Conservation (phyloP, 2,113 vertebrate genomes). For the Daboia siamensis region DNA sequence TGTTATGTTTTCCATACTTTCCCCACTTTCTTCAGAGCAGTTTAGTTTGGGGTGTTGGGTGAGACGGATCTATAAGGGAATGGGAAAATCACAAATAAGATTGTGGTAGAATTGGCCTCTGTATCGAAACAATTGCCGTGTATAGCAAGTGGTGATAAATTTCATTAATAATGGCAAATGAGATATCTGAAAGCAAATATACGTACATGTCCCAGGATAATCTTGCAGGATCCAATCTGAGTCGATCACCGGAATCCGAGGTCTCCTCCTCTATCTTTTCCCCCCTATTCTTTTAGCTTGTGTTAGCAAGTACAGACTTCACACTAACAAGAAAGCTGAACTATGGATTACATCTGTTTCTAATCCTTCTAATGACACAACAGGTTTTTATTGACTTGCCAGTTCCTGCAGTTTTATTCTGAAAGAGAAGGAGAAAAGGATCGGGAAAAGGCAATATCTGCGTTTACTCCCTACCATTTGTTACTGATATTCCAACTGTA, state of each 20-base stretch:
- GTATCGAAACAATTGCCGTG: background rate
- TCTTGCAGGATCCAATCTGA: no score
- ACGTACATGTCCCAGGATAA: no score
- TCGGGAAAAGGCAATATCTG: background rate
- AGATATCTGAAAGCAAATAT: background rate
- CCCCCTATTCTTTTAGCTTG: background rate
- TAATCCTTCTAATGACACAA: background rate
- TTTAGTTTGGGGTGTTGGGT: no score
- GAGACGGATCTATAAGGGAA: background rate
- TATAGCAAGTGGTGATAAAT: background rate
- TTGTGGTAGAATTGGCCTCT: background rate
- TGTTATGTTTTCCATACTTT: background rate
- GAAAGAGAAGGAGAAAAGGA: background rate
- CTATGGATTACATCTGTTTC: background rate
- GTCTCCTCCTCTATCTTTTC: background rate
- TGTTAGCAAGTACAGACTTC: background rate
- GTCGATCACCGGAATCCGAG: no score
- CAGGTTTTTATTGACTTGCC: background rate
- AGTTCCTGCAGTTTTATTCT: background rate
- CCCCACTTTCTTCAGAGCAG: background rate
- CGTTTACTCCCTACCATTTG: background rate
- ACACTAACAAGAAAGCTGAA: background rate
- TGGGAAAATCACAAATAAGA: background rate
- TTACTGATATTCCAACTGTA: background rate
- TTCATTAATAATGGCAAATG: background rate